Percentiles rank a stretch among this genome's conserved stretches.
Conservation (phyloP, 2,888 invertebrate species). For the Homarus gammarus region DNA sequence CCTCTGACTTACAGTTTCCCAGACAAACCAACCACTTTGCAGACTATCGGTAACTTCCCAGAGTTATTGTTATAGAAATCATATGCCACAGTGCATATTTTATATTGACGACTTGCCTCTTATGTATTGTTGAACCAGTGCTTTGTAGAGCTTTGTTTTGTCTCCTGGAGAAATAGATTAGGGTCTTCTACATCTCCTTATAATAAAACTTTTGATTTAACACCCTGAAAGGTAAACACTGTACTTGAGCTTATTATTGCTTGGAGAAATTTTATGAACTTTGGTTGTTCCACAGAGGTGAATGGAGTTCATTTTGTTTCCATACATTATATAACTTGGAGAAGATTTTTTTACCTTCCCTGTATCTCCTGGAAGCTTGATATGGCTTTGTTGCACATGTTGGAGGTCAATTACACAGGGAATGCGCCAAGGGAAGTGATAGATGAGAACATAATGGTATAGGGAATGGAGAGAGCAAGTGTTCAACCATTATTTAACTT, state of each 20-base stretch:
- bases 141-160: constrained; percentile 50
- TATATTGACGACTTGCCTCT: constrained; percentile 40
- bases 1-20: neutral
- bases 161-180: constrained; percentile 36
- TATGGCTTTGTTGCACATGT: constrained; percentile 49
- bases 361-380: constrained; percentile 38
- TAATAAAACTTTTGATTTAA: neutral
- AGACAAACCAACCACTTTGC: constrained; percentile 1
- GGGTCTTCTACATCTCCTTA: neutral
- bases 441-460: constrained; percentile 13
- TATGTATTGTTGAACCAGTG: constrained; percentile 42
- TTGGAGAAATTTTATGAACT: neutral
- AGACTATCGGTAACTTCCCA: constrained; percentile 2
- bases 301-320: neutral
- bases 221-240: neutral
- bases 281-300: neutral
- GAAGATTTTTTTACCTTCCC: constrained; percentile 14
- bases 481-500: constrained; percentile 37
- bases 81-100: constrained; percentile 43
- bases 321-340: neutral
- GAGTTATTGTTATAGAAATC: constrained; percentile 21
- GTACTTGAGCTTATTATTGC: neutral
- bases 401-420: constrained; percentile 21
- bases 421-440: constrained; percentile 26
- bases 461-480: constrained; percentile 42